Conservation (phyloP, 2,797 vertebrate genomes). For the Monodelphis domestica region DNA sequence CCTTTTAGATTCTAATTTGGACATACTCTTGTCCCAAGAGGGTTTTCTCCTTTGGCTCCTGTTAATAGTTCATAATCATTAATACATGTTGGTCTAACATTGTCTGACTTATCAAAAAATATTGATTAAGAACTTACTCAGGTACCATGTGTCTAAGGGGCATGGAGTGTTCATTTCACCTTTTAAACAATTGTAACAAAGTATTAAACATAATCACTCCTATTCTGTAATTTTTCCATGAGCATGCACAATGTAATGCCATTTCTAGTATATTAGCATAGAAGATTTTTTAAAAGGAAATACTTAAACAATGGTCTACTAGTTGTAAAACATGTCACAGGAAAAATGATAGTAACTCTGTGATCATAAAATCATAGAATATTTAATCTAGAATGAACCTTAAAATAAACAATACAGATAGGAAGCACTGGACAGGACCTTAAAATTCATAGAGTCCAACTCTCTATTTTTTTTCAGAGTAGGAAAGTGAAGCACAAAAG, state of each 20-base stretch:
- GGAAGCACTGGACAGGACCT: not conserved
- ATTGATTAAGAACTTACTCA: not conserved
- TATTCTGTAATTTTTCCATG: not conserved
- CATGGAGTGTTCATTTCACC: not conserved
- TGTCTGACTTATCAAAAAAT: too few relatives aligned
- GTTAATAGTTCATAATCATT: not conserved
- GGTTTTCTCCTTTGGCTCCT: not conserved
- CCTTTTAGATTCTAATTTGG: not conserved
- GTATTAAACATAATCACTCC: not conserved
- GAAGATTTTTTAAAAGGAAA: not conserved
- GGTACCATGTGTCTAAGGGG: not conserved
- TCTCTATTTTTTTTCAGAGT: not conserved
- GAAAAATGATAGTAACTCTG: not conserved
- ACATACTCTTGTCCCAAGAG: not conserved
- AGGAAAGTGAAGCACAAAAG: not conserved
- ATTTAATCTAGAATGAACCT: not conserved
- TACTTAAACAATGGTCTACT: not conserved
- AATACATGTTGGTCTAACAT: not conserved
- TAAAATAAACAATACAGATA: not conserved
- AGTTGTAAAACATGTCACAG: not conserved
- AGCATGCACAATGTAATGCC: not conserved
- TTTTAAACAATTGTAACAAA: not conserved
- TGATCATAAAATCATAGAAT: not conserved
- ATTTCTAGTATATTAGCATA: not conserved
- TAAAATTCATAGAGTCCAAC: not conserved